These are phyloP conservation scores for Acronicta alni DNA, from an alignment of 2,888 invertebrate genomes.

Conservation along the genomic window DNA sequence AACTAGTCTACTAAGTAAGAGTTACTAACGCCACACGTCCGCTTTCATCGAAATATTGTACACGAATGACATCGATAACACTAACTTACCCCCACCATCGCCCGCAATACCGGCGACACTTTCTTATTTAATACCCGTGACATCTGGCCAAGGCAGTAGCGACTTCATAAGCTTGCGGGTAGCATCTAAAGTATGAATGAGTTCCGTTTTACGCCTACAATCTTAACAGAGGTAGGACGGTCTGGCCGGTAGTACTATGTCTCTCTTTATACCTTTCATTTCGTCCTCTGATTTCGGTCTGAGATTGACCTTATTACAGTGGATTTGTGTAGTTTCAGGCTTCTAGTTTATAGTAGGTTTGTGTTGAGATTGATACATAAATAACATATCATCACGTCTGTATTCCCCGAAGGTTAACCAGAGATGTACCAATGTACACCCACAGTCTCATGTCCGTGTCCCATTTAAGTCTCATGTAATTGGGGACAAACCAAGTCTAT, in stretches of 20 bases:
- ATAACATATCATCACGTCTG: too few relatives aligned
- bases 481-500: too few relatives aligned
- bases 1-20: neutral
- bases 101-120: neutral
- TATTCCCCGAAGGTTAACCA: too few relatives aligned
- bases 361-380: neutral
- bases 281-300: conserved; percentile 33
- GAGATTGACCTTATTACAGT: conserved; percentile 15
- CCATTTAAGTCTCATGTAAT: too few relatives aligned
- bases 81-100: conserved; percentile 3
- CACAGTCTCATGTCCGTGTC: too few relatives aligned
- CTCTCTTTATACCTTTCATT: conserved; percentile 57
- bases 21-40: conserved; percentile 5
- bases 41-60: neutral
- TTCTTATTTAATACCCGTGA: conserved; percentile 36
- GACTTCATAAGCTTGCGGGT: conserved; percentile 38
- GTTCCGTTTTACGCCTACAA: conserved; percentile 47
- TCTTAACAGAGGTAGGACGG: conserved; percentile 52
- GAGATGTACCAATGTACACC: too few relatives aligned
- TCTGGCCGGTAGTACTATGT: conserved; percentile 40
- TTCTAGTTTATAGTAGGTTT: neutral
- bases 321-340: conserved; percentile 5
- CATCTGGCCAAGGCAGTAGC: conserved; percentile 22
- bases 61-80: conserved; percentile 8
- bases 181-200: conserved; percentile 39